Evolutionary conservation across 1,140 invertebrate genomes (phyloP).

Genomic region (Mercenaria mercenaria): DNA sequence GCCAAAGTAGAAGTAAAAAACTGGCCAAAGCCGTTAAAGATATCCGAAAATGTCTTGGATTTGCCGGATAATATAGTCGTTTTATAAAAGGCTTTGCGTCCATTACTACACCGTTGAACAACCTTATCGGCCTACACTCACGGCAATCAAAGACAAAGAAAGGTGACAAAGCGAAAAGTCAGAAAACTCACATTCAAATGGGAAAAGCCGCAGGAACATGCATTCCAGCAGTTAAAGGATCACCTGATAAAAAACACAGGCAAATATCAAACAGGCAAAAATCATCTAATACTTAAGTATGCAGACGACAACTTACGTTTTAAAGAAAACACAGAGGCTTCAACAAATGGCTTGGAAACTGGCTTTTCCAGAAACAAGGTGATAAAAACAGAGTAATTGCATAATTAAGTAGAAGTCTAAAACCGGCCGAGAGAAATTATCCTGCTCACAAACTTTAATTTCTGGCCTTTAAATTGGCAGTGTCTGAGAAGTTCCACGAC

Average conservation of each 20-base stretch:
- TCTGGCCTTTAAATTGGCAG: conserved; percentile 53
- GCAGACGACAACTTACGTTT: conserved; percentile 64
- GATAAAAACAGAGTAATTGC: conserved; percentile 9
- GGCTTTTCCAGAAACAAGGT: conserved; percentile 76
- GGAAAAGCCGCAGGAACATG: conserved; percentile 6
- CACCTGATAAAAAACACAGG: neutral
- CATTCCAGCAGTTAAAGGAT: conserved; percentile 50
- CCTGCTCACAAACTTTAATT: conserved; percentile 50
- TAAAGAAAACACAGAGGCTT: conserved; percentile 72
- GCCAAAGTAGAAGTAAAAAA: conserved; percentile 84
- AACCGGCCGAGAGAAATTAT: conserved; percentile 43
- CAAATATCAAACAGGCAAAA: no score
- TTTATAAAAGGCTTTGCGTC: conserved; percentile 82
- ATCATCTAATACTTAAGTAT: conserved; percentile 67
- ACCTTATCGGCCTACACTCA: conserved; percentile 1
- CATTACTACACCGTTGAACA: conserved; percentile 80
- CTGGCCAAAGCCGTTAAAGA: conserved; percentile 79
- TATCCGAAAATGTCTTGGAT: conserved; percentile 86
- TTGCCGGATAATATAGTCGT: conserved; percentile 84
- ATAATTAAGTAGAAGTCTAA: neutral
- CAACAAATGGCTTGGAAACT: conserved; percentile 70
- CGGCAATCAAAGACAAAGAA: neutral
- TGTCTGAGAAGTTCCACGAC: conserved; percentile 52
- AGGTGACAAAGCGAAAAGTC: neutral
- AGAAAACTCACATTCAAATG: neutral